Evolutionary conservation across 2,888 invertebrate species (phyloP).

Genomic region (Lacanobia oleracea): DNA sequence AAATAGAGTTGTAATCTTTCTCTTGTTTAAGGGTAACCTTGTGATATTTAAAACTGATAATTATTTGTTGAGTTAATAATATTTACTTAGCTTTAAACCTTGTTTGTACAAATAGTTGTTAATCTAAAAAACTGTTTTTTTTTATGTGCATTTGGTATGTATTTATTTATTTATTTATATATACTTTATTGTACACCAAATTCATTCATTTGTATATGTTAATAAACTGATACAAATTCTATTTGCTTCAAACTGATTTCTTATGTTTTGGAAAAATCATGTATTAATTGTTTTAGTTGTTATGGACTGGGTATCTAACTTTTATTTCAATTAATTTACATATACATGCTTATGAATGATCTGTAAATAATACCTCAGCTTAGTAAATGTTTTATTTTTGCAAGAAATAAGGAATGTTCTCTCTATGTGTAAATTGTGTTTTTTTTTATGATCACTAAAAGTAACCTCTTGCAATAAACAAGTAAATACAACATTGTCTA

Average conservation of each 20-base stretch:
- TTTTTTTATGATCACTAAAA: conserved; percentile 51
- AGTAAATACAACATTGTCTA: conserved; percentile 18
- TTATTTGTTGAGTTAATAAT: conserved; percentile 49
- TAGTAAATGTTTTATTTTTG: conserved; percentile 48
- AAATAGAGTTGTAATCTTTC: conserved; percentile 68
- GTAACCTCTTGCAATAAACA: conserved; percentile 48
- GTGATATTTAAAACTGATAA: conserved; percentile 64
- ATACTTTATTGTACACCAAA: too few species aligned
- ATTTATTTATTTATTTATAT: too few species aligned
- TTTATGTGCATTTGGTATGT: conserved; percentile 14
- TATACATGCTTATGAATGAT: conserved; percentile 23
- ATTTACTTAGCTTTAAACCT: conserved; percentile 58
- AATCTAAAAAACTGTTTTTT: conserved; percentile 30
- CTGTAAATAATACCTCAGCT: conserved; percentile 51
- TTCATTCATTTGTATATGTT: too few species aligned
- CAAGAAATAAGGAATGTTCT: conserved; percentile 52
- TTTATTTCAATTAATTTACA: conserved; percentile 7
- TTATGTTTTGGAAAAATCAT: conserved; percentile 35
- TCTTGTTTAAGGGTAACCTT: conserved; percentile 50
- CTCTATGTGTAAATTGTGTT: conserved; percentile 41
- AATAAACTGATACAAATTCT: conserved; percentile 7
- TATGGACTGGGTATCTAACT: conserved; percentile 2
- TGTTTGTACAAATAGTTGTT: conserved; percentile 58
- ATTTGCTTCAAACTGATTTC: conserved; percentile 1
- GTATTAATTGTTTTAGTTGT: conserved; percentile 17